These are phyloP conservation scores for Cacatua alba DNA, from an alignment of 2,113 vertebrate species.

Conservation along the genomic window DNA sequence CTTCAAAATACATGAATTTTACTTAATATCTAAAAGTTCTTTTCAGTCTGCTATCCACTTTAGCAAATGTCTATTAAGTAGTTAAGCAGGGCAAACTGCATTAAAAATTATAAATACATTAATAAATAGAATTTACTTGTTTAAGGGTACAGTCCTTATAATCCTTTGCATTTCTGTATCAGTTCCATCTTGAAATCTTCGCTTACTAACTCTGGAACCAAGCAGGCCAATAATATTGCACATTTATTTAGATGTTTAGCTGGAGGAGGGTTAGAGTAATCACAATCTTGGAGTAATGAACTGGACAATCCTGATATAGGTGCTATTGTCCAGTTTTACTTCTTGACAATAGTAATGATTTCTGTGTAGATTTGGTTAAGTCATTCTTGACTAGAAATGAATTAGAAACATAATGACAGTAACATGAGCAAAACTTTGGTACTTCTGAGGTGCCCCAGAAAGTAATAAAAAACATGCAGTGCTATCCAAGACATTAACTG, in stretches of 20 bases:
- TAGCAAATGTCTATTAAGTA: background rate
- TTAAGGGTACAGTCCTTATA: background rate
- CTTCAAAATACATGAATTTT: background rate
- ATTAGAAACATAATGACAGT: background rate
- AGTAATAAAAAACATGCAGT: background rate
- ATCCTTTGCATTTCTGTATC: background rate
- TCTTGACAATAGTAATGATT: background rate
- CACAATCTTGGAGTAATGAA: background rate
- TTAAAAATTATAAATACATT: conserved; percentile 25
- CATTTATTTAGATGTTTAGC: background rate
- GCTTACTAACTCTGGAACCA: background rate
- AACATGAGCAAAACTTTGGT: rapidly evolving
- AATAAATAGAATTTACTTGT: background rate
- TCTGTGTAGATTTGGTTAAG: background rate
- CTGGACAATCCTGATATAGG: background rate
- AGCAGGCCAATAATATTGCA: background rate
- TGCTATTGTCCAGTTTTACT: background rate
- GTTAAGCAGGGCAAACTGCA: background rate
- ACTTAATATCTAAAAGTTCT: background rate
- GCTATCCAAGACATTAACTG: background rate
- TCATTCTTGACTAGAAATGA: background rate
- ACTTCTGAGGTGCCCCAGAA: background rate
- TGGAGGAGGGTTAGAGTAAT: background rate
- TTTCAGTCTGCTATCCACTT: background rate
- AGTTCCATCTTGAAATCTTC: background rate